These are phyloP conservation scores for Gobio occitaniae DNA, from an alignment of 2,797 vertebrate species.

Conservation along the genomic window DNA sequence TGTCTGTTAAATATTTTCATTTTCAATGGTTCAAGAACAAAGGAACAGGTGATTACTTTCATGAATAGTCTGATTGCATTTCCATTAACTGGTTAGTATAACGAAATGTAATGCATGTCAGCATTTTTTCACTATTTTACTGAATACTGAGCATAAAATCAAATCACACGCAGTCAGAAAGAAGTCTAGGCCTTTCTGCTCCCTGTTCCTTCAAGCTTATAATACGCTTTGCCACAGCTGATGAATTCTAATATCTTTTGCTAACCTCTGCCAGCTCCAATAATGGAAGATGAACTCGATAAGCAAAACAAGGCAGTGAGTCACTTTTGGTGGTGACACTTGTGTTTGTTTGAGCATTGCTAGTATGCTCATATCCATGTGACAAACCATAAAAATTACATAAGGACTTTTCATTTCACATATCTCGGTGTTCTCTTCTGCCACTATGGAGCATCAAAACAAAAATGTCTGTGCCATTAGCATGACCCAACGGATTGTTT, in stretches of 20 bases:
- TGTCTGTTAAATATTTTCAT: background rate
- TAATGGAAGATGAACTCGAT: slow-evolving; percentile 39
- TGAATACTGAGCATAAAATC: slow-evolving; percentile 8
- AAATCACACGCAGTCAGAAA: slow-evolving; percentile 58
- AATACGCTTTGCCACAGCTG: slow-evolving; percentile 69
- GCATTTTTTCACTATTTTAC: background rate
- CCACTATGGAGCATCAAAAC: background rate
- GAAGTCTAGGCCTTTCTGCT: slow-evolving; percentile 33
- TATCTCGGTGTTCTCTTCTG: background rate
- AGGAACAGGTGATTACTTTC: background rate
- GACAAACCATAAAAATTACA: slow-evolving; percentile 11
- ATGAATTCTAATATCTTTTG: slow-evolving; percentile 70
- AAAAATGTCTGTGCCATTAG: background rate
- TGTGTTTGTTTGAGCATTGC: background rate
- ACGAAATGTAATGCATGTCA: background rate
- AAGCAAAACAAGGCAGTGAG: slow-evolving; percentile 32
- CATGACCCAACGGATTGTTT: background rate
- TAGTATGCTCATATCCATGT: background rate
- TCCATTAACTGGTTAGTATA: slow-evolving; percentile 5
- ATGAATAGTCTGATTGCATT: background rate
- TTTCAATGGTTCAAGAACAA: background rate
- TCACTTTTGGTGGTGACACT: slow-evolving; percentile 57
- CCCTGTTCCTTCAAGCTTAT: slow-evolving; percentile 57
- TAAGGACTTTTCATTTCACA: slow-evolving; percentile 7
- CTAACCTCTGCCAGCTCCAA: slow-evolving; percentile 41